Evolutionary conservation across 53 echinoderm and acorn worm genomes (phyloP), one percentile per base, ranked within the genome.

Genomic region (Hippasteria phrygiana): DNA sequence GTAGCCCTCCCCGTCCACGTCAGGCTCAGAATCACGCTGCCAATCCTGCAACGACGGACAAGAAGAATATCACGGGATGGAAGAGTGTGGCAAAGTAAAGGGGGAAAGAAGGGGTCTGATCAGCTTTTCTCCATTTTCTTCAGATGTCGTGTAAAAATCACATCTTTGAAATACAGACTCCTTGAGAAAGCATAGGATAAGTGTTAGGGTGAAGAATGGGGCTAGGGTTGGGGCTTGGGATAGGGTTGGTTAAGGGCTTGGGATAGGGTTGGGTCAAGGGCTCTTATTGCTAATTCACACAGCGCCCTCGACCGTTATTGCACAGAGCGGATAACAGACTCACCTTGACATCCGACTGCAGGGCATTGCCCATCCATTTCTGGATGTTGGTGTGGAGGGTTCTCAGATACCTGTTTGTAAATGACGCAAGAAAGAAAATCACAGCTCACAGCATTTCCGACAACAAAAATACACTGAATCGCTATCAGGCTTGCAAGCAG

Each of bases 271-370:
- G n/a, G n/a, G n/a, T n/a, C n/a, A n/a, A n/a, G n/a, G n/a, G n/a
- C n/a, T n/a, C n/a, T n/a, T n/a, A n/a, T n/a, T n/a, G n/a, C n/a
- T n/a, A n/a, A n/a, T n/a, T n/a, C n/a, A n/a, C n/a, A n/a, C n/a
- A n/a, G n/a, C n/a, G n/a, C n/a, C n/a, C n/a, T n/a, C n/a, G n/a
- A n/a, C n/a, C n/a, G n/a, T n/a, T n/a, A n/a, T n/a, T n/a, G n/a
- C n/a, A n/a, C n/a, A n/a, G n/a, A 59, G 8, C 2, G 59, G 59
- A 17, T 26, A 59, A 59, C 35, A 48, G 39, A n/a, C 55, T 28
- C 63, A 97, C 97, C 95, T 97, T 95, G 20, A 92, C 88, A 75
- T 97, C 97, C 18, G 94, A 88, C 28, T 97, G 94, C 89, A 97
- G 66, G 29, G 95, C 94, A 83, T 97, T 97, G 10, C 88, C 64